Conservation (phyloP, 2,113 vertebrate species). For the Nerophis ophidion region DNA sequence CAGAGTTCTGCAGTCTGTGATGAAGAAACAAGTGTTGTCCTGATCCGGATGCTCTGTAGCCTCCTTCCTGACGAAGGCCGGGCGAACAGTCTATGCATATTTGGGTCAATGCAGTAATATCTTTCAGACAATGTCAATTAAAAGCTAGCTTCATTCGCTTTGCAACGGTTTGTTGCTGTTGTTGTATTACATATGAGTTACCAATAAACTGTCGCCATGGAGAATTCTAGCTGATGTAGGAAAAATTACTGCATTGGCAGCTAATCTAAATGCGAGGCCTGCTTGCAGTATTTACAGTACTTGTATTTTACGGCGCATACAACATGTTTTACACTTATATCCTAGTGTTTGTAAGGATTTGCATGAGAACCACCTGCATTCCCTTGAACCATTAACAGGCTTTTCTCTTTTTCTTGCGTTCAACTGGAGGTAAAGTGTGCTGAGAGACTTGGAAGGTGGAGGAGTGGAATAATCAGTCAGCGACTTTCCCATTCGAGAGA, state of each 20-base stretch:
- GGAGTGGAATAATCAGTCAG: conserved; percentile 55
- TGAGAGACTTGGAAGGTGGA: conserved; percentile 52
- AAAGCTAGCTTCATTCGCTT: neutral
- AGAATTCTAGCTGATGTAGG: conserved; percentile 1
- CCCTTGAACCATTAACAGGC: conserved; percentile 39
- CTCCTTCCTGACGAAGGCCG: neutral
- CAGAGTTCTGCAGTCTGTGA: neutral
- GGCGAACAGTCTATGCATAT: neutral
- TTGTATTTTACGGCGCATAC: conserved; percentile 17
- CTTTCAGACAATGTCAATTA: neutral
- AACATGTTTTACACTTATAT: conserved; percentile 2
- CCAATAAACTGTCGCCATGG: neutral
- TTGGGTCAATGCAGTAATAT: no score
- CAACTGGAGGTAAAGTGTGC: conserved; percentile 40
- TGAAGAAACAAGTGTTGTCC: neutral
- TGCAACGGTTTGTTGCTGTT: neutral
- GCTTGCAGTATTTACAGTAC: conserved; percentile 16
- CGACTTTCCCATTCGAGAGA: conserved; percentile 54
- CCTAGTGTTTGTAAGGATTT: conserved; percentile 30
- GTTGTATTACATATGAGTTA: neutral
- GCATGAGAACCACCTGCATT: conserved; percentile 38
- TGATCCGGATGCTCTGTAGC: neutral
- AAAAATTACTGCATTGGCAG: conserved; percentile 21
- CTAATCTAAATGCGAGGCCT: conserved; percentile 7
- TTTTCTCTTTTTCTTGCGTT: conserved; percentile 24